phyloP scores from a whole-genome alignment of 2,797 vertebrate species.

The Merluccius polli region DNA sequence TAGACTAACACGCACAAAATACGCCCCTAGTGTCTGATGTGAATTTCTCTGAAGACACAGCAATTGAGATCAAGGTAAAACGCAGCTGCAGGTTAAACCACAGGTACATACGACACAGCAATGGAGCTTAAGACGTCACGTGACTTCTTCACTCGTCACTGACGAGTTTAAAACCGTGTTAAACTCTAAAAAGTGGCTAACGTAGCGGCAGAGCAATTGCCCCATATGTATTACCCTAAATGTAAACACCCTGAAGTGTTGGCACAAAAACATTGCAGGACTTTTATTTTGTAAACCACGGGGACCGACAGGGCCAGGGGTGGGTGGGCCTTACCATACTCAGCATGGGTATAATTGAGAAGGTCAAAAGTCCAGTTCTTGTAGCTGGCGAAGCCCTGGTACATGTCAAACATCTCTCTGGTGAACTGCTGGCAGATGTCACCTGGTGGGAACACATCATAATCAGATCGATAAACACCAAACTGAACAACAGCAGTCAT shows the following conservation, averaged over 20 bases:
- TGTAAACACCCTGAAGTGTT: not conserved
- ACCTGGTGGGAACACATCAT: constrained; percentile 70
- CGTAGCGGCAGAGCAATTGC: no score
- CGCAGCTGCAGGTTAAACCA: no score
- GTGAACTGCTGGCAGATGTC: constrained; percentile 98
- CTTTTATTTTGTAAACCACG: not conserved
- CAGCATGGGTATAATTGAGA: constrained; percentile 80
- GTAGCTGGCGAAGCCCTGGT: constrained; percentile 80
- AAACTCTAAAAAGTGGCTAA: no score
- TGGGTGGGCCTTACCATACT: constrained; percentile 73
- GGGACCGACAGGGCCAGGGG: not conserved
- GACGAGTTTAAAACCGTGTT: no score
- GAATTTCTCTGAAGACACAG: no score
- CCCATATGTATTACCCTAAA: no score
- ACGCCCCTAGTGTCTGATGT: no score
- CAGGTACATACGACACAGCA: no score
- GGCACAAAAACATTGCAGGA: not conserved
- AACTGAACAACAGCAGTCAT: not conserved
- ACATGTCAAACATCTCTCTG: constrained; percentile 92
- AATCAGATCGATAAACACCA: not conserved
- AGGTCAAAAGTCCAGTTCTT: constrained; percentile 87
- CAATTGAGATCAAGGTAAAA: no score
- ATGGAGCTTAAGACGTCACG: no score
- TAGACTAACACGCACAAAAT: no score
- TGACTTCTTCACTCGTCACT: no score